Conservation (phyloP, 2,113 vertebrate genomes). For the Thymallus thymallus region DNA sequence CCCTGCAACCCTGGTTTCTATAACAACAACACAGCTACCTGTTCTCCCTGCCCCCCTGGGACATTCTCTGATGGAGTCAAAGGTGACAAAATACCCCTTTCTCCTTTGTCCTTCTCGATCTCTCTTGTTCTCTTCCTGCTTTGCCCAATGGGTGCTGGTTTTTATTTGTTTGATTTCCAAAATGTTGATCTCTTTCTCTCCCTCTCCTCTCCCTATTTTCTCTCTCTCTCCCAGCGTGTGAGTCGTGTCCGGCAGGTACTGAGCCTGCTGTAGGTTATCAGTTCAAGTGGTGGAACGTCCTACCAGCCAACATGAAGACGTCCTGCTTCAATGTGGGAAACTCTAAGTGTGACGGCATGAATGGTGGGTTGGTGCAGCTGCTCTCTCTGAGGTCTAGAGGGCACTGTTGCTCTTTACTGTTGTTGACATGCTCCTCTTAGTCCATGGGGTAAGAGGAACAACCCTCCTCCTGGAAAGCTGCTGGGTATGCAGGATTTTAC, state of each 20-base stretch:
- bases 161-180: neutral
- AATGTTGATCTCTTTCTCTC: neutral
- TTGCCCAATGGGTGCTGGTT: no score
- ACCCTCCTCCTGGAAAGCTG: no score
- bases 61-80: conserved; percentile 87
- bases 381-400: neutral
- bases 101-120: neutral
- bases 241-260: conserved; percentile 87
- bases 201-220: neutral
- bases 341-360: conserved; percentile 93
- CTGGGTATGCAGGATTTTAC: no score
- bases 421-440: neutral
- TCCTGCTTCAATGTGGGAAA: conserved; percentile 97
- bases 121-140: neutral
- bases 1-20: conserved; percentile 97
- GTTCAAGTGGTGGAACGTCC: conserved; percentile 97
- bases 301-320: conserved; percentile 93
- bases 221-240: conserved; percentile 75
- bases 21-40: conserved; percentile 87
- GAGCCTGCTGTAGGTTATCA: conserved; percentile 89
- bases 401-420: conserved; percentile 16
- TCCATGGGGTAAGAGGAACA: neutral
- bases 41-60: conserved; percentile 85
- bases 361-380: conserved; percentile 83
- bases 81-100: conserved; percentile 63